Conservation (phyloP, 2,797 vertebrate species). For the Anabacerthia variegaticeps region DNA sequence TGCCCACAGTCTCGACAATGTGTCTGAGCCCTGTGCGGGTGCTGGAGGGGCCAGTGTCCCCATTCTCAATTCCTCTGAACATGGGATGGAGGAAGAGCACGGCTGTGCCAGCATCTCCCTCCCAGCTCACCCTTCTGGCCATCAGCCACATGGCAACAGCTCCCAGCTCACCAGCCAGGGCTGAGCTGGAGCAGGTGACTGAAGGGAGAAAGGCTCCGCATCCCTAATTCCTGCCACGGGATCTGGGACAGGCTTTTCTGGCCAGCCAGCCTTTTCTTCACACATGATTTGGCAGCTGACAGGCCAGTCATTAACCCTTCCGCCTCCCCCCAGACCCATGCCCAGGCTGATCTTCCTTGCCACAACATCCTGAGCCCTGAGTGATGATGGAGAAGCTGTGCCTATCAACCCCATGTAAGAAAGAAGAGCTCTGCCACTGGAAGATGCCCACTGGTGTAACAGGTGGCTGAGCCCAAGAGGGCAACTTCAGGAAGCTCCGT, state of each 20-base stretch:
- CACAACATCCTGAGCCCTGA: neutral
- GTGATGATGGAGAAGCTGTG: neutral
- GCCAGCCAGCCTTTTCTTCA: neutral
- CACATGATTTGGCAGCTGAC: neutral
- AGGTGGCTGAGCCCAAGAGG: neutral
- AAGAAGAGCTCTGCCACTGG: neutral
- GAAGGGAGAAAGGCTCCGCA: neutral
- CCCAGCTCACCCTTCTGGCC: neutral
- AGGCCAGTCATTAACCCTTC: constrained; percentile 25
- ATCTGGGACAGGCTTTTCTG: constrained; percentile 12
- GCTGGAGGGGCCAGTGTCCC: neutral
- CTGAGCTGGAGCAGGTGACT: constrained; percentile 40
- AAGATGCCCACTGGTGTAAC: neutral
- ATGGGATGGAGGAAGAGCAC: neutral
- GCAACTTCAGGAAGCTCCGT: neutral
- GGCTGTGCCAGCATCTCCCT: neutral
- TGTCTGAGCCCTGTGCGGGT: neutral
- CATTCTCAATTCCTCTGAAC: neutral
- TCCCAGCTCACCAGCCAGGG: neutral
- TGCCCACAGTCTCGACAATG: neutral
- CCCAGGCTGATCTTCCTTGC: neutral
- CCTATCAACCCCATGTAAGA: accelerated
- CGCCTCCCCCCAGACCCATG: neutral
- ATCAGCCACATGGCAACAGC: neutral
- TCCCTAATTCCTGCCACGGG: constrained; percentile 47